Evolutionary conservation across 2,113 vertebrate species (phyloP), one percentile per base, ranked within the genome.

Genomic region (Ceyx margarethae): DNA sequence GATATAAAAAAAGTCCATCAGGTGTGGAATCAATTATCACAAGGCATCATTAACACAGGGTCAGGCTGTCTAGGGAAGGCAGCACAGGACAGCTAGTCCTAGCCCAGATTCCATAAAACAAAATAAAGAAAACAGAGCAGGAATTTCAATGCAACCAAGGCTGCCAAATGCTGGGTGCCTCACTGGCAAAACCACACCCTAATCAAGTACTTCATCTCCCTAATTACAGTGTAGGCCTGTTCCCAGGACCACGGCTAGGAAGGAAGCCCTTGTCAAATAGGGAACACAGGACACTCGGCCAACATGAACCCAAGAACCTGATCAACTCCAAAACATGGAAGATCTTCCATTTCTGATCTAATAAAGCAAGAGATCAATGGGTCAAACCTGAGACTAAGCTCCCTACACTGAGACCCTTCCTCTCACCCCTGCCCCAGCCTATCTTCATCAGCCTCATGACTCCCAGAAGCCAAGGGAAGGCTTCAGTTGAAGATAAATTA

Each of bases 191-290:
- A 64, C 81, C 95, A 93, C 94, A 94, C 95, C 92, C 87, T 85
- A 79, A 96, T 93, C 94, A 94, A 94, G 89, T 87, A 72, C 78
- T 83, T 91, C 81, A 94, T 94, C 92, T 96, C 72, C 75, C 45
- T 95, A 96, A 95, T 96, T 95, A 95, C 78, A 93, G 64, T 48
- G 79, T 60, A 74, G 42, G 85, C 13, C 60, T 95, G 87, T 96
- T 96, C 91, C 92, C 92, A 96, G 92, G 86, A 73, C 86, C 82
- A 5, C 18, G 74, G 86, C 84, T 95, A 84, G 87, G 85, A 85
- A 95, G 84, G 68, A 93, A 87, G 85, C 60, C 78, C 72, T 77
- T 50, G 40, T 85, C 71, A 77, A 87, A 92, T 2, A 26, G 26
- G 26, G 74, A 90, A 29, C n/a, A 35, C 5, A 13, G 50, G 21